phyloP scores from a whole-genome alignment of 2,797 vertebrate genomes.

The Paratrypauchen microcephalus region DNA sequence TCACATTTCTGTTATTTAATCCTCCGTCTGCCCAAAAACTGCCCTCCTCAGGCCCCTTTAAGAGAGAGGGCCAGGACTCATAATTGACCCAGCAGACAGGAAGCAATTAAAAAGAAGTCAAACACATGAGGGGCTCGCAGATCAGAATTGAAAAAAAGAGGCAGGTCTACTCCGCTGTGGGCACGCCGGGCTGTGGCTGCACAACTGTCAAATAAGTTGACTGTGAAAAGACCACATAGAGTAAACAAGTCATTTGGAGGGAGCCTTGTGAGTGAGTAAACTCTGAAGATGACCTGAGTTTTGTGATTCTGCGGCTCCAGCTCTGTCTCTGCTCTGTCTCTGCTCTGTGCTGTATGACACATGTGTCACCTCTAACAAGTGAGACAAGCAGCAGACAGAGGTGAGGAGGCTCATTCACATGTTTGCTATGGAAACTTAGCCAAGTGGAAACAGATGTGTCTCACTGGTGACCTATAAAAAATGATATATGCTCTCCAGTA shows the following conservation, averaged over 20 bases:
- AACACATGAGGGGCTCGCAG: conserved; percentile 75
- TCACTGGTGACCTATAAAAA: conserved; percentile 92
- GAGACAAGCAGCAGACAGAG: conserved; percentile 56
- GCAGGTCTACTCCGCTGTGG: conserved; percentile 60
- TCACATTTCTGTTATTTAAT: conserved; percentile 72
- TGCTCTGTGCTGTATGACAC: conserved; percentile 56
- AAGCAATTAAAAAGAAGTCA: conserved; percentile 81
- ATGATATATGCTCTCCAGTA: conserved; percentile 93
- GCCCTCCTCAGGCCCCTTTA: conserved; percentile 38
- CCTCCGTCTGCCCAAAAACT: conserved; percentile 45
- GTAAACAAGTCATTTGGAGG: conserved; percentile 79
- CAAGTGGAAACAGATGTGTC: conserved; percentile 97
- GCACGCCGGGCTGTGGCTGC: conserved; percentile 73
- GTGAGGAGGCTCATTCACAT: conserved; percentile 85
- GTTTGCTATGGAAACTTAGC: conserved; percentile 89
- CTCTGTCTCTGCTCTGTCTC: conserved; percentile 15
- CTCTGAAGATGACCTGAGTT: conserved; percentile 48
- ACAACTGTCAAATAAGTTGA: conserved; percentile 83
- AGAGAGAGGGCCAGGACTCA: conserved; percentile 56
- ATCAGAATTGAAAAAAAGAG: conserved; percentile 68
- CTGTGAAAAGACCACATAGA: conserved; percentile 69
- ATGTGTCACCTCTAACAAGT: conserved; percentile 62
- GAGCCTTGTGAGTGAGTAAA: conserved; percentile 61
- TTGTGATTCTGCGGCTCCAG: conserved; percentile 33
- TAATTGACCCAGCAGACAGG: conserved; percentile 78